Evolutionary conservation across 2,113 vertebrate species (phyloP), one percentile per base, ranked within the genome.

Genomic region (Mesembrinibis cayennensis): DNA sequence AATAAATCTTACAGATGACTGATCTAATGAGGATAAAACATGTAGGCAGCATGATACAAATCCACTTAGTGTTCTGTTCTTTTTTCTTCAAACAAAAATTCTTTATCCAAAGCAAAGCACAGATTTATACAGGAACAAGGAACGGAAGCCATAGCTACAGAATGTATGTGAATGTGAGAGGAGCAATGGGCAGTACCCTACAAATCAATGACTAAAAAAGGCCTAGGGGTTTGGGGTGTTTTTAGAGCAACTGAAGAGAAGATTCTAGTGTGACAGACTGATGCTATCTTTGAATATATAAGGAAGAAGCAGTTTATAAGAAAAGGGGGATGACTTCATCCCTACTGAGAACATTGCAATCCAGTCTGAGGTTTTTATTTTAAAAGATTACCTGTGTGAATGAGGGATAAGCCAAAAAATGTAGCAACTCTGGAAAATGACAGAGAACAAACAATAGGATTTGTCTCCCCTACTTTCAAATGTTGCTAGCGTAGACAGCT

Each of bases 181-280:
- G 0, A 55, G 38, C 29, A 63, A 59, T 16, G 84, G 55, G 13
- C 30, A 90, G 38, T 53, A 89, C 32, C 45, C 16, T 70, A 62
- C 8, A 94, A 78, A 81, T 23, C 59, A 78, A 22, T 65, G 19
- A 69, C 20, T 80, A 42, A 81, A 89, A 89, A 56, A 61, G 29
- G 18, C 49, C 26, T 42, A 47, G 8, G 9, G 20, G 17, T 2
- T 20, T 76, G 14, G 8, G 2, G 0, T 0, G 49, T 63, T 71
- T 93, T 91, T 40, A 56, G 34, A 73, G 23, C 22, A 73, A 78
- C 23, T 53, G 62, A 82, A 62, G 6, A 80, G 74, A 85, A 59
- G 23, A 87, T 34, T 94, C 26, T 27, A 89, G 19, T 70, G 30
- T 76, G 55, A 70, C 7, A 82, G 73, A 79, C 16, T 40, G 71